Conservation (phyloP, 2,797 vertebrate species). For the Artibeus lituratus region DNA sequence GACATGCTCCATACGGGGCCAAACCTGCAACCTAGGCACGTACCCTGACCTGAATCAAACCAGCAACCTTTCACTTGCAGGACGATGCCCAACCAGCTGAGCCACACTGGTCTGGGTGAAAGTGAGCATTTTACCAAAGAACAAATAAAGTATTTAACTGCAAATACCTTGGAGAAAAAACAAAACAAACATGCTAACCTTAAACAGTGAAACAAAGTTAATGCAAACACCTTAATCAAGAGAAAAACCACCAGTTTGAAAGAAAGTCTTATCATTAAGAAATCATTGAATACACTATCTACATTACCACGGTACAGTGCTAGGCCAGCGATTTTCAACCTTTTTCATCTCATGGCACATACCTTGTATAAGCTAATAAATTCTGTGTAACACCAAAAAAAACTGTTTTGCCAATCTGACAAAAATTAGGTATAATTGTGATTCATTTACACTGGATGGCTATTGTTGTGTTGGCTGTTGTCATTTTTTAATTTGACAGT, state of each 20-base stretch:
- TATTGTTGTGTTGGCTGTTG: background rate
- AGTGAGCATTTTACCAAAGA: constrained; percentile 17
- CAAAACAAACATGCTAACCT: background rate
- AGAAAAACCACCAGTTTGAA: background rate
- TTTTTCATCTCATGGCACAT: background rate
- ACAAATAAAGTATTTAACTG: background rate
- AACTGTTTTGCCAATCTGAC: background rate
- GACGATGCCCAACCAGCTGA: background rate
- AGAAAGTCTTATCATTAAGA: constrained; percentile 8
- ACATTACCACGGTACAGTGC: background rate
- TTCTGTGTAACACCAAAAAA: background rate
- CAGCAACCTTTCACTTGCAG: background rate
- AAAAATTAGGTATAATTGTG: background rate
- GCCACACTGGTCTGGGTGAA: background rate
- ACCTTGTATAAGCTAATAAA: background rate
- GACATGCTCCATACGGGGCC: background rate
- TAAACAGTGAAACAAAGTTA: background rate
- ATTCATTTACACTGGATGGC: background rate
- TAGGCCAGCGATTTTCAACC: background rate
- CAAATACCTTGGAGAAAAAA: background rate
- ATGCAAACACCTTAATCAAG: background rate
- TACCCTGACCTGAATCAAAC: background rate
- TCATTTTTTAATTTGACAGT: background rate
- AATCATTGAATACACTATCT: background rate
- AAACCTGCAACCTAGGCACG: background rate